Percentiles rank a stretch among this genome's conserved stretches.
Evolutionary conservation across 1,140 invertebrate genomes (phyloP).

Genomic region (Pseudomyrmex concolor): DNA sequence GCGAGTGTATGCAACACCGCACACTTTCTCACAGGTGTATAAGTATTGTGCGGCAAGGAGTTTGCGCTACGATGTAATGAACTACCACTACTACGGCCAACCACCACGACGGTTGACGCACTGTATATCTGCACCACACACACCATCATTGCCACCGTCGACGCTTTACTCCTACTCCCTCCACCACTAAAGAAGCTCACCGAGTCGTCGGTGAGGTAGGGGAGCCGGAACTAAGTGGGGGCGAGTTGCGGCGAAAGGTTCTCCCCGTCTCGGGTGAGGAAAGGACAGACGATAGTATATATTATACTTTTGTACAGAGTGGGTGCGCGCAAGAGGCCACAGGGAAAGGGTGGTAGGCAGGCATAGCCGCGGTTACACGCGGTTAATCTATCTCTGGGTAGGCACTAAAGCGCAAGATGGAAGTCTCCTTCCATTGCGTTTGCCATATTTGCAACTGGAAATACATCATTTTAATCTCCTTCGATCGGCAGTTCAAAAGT

Average conservation of each 20-base stretch:
- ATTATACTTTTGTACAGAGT: slow-evolving; percentile 71
- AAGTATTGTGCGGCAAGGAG: slow-evolving; percentile 58
- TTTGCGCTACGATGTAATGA: slow-evolving; percentile 71
- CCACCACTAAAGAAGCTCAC: slow-evolving; percentile 35
- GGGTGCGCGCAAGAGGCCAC: slow-evolving; percentile 43
- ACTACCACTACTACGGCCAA: slow-evolving; percentile 57
- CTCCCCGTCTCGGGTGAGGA: slow-evolving; percentile 42
- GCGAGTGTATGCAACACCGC: slow-evolving; percentile 64
- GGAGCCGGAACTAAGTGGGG: slow-evolving; percentile 64
- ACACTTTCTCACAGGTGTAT: slow-evolving; percentile 63
- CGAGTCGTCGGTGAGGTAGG: slow-evolving; percentile 58
- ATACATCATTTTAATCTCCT: slow-evolving; percentile 36
- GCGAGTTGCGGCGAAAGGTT: slow-evolving; percentile 63
- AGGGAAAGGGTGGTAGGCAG: slow-evolving; percentile 70
- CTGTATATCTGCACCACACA: slow-evolving; percentile 22
- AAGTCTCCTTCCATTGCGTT: slow-evolving; percentile 77
- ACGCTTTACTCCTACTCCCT: slow-evolving; percentile 59
- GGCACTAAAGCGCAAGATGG: slow-evolving; percentile 80
- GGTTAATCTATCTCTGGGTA: slow-evolving; percentile 78
- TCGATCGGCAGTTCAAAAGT: slow-evolving; percentile 31
- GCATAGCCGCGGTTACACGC: slow-evolving; percentile 73
- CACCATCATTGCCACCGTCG: slow-evolving; percentile 12
- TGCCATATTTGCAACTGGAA: slow-evolving; percentile 72
- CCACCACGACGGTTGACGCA: slow-evolving; percentile 2
- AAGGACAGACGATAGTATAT: slow-evolving; percentile 69